Evolutionary conservation across 2,113 vertebrate genomes (phyloP), one percentile per base, ranked within the genome.

Genomic region (Macaca mulatta): DNA sequence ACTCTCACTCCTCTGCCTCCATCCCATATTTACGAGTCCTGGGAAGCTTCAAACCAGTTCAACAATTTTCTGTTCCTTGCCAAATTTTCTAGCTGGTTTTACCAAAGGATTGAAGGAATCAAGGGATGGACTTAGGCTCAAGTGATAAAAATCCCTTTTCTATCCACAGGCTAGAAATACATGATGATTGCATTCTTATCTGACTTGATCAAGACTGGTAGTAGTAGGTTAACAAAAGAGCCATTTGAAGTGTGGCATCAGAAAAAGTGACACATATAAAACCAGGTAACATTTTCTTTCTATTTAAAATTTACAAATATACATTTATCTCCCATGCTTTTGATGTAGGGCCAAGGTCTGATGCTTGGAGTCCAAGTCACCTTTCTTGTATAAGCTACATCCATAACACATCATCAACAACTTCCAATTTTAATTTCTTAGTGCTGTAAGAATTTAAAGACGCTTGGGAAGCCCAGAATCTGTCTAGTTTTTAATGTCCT

Each of bases 41-140:
- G 77, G 93, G 90, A 95, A 92, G 5, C 40, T 97, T 96, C 80
- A 77, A 35, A 38, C 80, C n/a, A 90, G 55, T 77, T 85, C n/a
- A 96, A 94, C 96, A 86, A 69, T 84, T 88, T 95, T 78, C 94
- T 95, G 40, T 64, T 96, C 72, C 97, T 96, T 96, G 90, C 32
- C 83, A 9, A 0, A n/a, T 77, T 94, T 93, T 72, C 92, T 96
- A 86, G 43, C 82, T 69, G 72, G 55, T 77, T 93, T 97, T 95
- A 96, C 75, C 88, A 70, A 97, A 43, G 72, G 35, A 94, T 55
- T 32, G 87, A 20, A 50, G 90, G 64, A 88, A 93, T 93, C 79
- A 69, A 92, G 40, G 50, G 75, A 72, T 7, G 61, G 79, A 64
- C 80, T 79, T 81, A 38, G 85, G 38, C 11, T 61, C 61, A 95